phyloP scores from a whole-genome alignment of 2,113 vertebrate genomes.

The Psilopsiagon aurifrons region DNA sequence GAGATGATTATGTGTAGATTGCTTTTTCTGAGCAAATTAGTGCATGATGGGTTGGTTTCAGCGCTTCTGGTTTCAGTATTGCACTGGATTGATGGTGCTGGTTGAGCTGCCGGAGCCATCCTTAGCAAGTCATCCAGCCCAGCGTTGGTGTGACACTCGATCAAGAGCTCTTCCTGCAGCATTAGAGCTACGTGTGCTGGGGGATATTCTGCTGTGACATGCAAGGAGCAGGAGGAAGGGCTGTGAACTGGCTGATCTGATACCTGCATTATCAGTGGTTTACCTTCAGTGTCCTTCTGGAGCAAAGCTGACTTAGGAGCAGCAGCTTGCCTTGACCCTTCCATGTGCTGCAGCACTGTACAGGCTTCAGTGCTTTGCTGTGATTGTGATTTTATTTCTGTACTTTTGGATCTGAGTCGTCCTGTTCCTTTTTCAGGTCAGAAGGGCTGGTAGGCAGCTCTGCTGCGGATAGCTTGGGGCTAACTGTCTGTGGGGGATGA shows the following conservation, averaged over 20 bases:
- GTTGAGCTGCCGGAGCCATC: background rate
- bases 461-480: background rate
- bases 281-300: slow-evolving; percentile 52
- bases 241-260: background rate
- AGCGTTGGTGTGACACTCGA: background rate
- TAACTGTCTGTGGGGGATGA: background rate
- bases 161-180: background rate
- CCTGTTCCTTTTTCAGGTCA: background rate
- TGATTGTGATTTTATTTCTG: background rate
- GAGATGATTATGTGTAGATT: background rate
- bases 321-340: background rate
- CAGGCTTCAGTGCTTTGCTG: background rate
- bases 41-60: background rate
- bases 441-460: background rate
- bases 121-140: fast-evolving
- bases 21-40: background rate
- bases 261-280: slow-evolving; percentile 28
- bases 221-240: background rate
- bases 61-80: background rate
- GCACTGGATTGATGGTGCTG: fast-evolving
- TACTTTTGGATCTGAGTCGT: background rate
- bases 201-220: background rate
- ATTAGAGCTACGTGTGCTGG: background rate
- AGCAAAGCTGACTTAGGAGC: slow-evolving; percentile 27
- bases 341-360: background rate